Evolutionary conservation across 2,888 invertebrate genomes (phyloP).

Genomic region (Drosophila longiperda): DNA sequence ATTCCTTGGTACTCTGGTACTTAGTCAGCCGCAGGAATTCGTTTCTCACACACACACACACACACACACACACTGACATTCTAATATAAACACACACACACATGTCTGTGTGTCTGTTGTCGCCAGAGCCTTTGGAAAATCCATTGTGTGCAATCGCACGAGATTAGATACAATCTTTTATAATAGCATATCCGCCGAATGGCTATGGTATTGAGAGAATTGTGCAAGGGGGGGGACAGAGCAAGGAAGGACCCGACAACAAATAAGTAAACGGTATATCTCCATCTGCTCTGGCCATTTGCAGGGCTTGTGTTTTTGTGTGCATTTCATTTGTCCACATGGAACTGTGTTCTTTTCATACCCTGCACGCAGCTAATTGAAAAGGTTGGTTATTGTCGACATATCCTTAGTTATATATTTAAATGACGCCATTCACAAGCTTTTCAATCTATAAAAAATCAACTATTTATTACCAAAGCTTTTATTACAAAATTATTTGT

Average conservation of each 20-base stretch:
- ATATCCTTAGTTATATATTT: not conserved
- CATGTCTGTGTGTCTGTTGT: slow-evolving; percentile 35
- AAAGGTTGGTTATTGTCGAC: not conserved
- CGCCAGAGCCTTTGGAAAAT: slow-evolving; percentile 69
- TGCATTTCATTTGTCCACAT: slow-evolving; percentile 62
- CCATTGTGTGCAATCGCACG: slow-evolving; percentile 78
- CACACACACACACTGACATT: slow-evolving; percentile 1
- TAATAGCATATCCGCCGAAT: slow-evolving; percentile 63
- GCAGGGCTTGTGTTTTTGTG: slow-evolving; percentile 34
- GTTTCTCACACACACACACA: slow-evolving; percentile 25
- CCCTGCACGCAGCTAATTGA: slow-evolving; percentile 10
- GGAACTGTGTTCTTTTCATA: slow-evolving; percentile 29
- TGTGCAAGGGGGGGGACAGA: not conserved
- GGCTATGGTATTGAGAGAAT: not conserved
- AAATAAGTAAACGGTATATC: slow-evolving; percentile 52
- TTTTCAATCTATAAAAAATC: not conserved
- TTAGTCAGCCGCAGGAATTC: slow-evolving; percentile 49
- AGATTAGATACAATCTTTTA: slow-evolving; percentile 80
- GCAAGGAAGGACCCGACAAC: slow-evolving; percentile 30
- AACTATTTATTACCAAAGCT: not conserved
- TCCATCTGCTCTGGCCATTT: slow-evolving; percentile 29
- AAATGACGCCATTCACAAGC: not conserved
- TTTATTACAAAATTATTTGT: not conserved
- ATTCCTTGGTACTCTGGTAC: slow-evolving; percentile 16
- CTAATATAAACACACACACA: slow-evolving; percentile 6